phyloP scores from a whole-genome alignment of 2,797 vertebrate species.

The Oreonectes daqikongensis region DNA sequence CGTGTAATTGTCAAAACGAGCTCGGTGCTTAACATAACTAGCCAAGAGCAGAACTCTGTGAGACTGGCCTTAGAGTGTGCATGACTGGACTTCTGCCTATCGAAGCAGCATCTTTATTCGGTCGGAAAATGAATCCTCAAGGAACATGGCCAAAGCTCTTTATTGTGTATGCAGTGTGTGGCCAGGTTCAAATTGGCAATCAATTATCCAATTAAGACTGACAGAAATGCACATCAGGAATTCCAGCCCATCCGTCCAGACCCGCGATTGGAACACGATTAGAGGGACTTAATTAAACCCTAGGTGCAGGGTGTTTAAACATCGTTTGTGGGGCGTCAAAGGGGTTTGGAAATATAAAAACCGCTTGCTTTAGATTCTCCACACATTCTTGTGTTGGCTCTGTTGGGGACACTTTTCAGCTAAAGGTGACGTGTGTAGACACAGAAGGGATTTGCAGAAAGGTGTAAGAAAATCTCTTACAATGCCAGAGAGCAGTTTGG shows the following conservation, averaged over 20 bases:
- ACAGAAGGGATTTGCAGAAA: slow-evolving; percentile 23
- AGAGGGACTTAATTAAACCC: slow-evolving; percentile 84
- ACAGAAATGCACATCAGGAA: slow-evolving; percentile 86
- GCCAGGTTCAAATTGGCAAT: slow-evolving; percentile 86
- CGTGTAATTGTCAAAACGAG: not conserved
- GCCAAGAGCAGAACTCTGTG: slow-evolving; percentile 55
- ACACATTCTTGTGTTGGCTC: slow-evolving; percentile 49
- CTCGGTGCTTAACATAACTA: slow-evolving; percentile 63
- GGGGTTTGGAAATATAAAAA: slow-evolving; percentile 75
- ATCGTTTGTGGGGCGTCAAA: slow-evolving; percentile 78
- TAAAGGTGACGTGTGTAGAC: slow-evolving; percentile 40
- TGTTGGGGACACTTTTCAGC: slow-evolving; percentile 36
- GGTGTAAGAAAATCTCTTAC: not conserved
- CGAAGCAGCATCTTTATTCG: slow-evolving; percentile 80
- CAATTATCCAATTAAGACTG: slow-evolving; percentile 88
- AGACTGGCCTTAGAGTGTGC: slow-evolving; percentile 59
- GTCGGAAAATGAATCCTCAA: slow-evolving; percentile 81
- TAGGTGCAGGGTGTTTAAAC: slow-evolving; percentile 82
- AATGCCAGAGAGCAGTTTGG: not conserved
- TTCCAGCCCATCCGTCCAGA: slow-evolving; percentile 82
- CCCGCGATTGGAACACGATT: slow-evolving; percentile 84
- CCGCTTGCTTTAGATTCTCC: slow-evolving; percentile 65
- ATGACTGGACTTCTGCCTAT: slow-evolving; percentile 77
- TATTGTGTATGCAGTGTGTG: slow-evolving; percentile 85
- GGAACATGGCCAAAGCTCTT: slow-evolving; percentile 78